phyloP scores from a whole-genome alignment of 2,797 vertebrate species.

The Brachyalestes nurse region DNA sequence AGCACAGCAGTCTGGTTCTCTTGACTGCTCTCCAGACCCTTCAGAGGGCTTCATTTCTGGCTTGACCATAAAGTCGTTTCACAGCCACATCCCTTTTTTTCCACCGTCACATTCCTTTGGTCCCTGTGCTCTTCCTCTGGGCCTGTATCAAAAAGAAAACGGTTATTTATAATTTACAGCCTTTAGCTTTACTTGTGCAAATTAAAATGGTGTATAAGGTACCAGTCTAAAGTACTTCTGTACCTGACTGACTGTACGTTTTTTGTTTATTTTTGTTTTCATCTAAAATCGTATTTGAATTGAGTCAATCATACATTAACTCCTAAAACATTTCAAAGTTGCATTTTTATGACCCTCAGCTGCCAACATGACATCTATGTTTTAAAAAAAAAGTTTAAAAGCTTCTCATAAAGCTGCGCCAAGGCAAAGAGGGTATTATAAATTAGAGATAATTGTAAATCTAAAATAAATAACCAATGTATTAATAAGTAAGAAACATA shows the following conservation, averaged over 20 bases:
- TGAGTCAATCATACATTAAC: not conserved
- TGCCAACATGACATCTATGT: not conserved
- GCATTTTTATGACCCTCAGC: not conserved
- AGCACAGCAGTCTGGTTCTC: constrained; percentile 11
- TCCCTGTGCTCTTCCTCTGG: not conserved
- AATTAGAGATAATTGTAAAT: too few species aligned
- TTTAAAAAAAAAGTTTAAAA: not conserved
- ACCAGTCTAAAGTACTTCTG: too few species aligned
- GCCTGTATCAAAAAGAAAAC: constrained; percentile 20
- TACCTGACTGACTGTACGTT: too few species aligned
- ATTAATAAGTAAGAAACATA: too few species aligned
- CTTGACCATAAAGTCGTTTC: constrained; percentile 9
- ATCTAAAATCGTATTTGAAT: not conserved
- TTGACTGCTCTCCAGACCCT: not conserved
- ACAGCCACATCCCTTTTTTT: not conserved
- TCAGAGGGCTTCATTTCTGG: constrained; percentile 7
- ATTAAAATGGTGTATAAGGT: too few species aligned
- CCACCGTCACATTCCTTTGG: not conserved
- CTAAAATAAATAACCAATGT: too few species aligned
- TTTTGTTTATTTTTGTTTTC: not conserved
- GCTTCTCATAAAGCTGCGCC: too few species aligned
- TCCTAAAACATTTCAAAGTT: not conserved
- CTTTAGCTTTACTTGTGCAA: not conserved
- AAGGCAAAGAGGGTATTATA: too few species aligned
- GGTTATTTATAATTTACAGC: not conserved